Conservation (phyloP, 1,140 invertebrate genomes). For the Nixonia krombeini region DNA sequence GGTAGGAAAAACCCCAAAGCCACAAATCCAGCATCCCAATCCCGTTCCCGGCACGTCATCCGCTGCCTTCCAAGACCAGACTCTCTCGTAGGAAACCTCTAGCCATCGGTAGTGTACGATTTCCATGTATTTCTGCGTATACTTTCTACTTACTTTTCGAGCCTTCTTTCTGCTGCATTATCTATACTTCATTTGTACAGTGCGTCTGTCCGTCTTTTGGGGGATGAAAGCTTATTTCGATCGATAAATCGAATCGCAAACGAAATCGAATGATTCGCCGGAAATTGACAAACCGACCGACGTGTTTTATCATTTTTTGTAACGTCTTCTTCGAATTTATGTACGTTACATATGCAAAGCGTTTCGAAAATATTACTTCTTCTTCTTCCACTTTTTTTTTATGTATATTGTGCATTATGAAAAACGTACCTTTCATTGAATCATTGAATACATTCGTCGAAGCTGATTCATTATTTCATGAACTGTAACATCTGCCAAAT, state of each 20-base stretch:
- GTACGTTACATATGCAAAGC: no score
- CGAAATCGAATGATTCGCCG: no score
- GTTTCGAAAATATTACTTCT: no score
- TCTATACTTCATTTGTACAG: neutral
- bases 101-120: neutral
- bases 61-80: conserved; percentile 4
- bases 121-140: neutral
- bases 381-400: no score
- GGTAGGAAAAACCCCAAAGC: neutral
- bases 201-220: conserved; percentile 1
- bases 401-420: no score
- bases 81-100: neutral
- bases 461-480: no score
- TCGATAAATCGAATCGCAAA: neutral
- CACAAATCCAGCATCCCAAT: conserved; percentile 5
- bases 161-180: neutral
- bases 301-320: no score
- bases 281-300: no score
- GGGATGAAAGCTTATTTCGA: neutral
- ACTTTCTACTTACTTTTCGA: neutral
- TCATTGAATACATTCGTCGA: no score
- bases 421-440: no score
- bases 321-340: no score
- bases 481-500: no score
- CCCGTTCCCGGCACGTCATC: conserved; percentile 21